Evolutionary conservation across 2,113 vertebrate species (phyloP).

Genomic region (Dermatemys mawii): DNA sequence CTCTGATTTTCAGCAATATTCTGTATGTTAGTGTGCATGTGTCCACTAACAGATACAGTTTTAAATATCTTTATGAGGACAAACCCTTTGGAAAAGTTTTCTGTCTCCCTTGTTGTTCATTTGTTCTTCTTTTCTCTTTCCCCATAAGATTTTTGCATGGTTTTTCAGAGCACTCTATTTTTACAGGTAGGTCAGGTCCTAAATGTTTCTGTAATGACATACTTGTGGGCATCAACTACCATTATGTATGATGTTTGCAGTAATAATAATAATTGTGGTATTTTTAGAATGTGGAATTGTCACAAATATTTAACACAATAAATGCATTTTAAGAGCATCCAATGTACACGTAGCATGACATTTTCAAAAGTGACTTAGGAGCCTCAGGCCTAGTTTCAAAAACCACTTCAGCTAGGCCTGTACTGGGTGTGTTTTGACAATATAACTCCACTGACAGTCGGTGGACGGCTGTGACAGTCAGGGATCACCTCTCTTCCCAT

Average conservation of each 20-base stretch:
- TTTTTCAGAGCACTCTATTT: not conserved
- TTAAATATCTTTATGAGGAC: not conserved
- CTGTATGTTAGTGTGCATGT: not conserved
- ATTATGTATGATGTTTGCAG: not conserved
- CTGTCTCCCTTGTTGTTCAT: not conserved
- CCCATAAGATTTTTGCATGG: not conserved
- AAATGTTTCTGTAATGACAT: not conserved
- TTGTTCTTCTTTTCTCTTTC: not conserved
- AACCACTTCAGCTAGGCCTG: not conserved
- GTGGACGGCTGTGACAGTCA: fast-evolving
- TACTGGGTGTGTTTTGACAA: not conserved
- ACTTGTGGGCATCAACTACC: not conserved
- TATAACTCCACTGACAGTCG: not conserved
- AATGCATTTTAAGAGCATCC: not conserved
- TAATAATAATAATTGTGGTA: not conserved
- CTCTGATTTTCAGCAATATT: not conserved
- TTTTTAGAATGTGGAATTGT: not conserved
- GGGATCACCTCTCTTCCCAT: not conserved
- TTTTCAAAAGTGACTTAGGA: not conserved
- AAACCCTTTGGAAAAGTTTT: not conserved
- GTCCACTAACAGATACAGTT: not conserved
- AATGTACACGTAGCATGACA: not conserved
- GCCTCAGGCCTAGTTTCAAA: not conserved
- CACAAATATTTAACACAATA: not conserved
- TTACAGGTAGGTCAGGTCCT: not conserved